These are phyloP conservation scores for Triplophysa rosa DNA, from an alignment of 2,113 vertebrate genomes.

Conservation along the genomic window DNA sequence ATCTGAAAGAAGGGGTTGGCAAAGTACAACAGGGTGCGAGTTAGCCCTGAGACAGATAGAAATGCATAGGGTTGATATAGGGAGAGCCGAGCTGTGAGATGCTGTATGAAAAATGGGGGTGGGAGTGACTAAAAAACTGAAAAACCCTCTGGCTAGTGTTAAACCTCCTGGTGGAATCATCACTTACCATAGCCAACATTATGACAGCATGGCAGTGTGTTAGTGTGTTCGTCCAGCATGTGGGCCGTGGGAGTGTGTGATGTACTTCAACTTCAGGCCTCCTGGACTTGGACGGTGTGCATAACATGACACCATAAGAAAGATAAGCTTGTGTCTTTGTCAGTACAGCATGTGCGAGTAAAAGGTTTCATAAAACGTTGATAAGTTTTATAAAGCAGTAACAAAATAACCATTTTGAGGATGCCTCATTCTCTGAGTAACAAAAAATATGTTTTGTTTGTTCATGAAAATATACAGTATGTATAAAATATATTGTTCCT, in stretches of 20 bases:
- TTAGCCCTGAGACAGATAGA: slow-evolving; percentile 28
- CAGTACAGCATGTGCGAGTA: not conserved
- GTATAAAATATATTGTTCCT: not conserved
- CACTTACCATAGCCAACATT: slow-evolving; percentile 40
- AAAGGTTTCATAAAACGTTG: slow-evolving; percentile 16
- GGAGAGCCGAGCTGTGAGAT: slow-evolving; percentile 14
- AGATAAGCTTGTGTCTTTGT: not conserved
- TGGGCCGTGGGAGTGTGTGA: slow-evolving; percentile 42
- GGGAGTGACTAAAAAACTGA: slow-evolving; percentile 5
- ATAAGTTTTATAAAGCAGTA: too few species aligned
- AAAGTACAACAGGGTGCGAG: slow-evolving; percentile 26
- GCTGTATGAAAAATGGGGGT: slow-evolving; percentile 28
- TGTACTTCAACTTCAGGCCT: slow-evolving; percentile 33
- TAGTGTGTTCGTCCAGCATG: slow-evolving; percentile 34
- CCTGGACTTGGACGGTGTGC: slow-evolving; percentile 26
- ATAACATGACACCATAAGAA: slow-evolving; percentile 33
- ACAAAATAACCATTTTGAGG: too few species aligned
- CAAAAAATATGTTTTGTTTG: not conserved
- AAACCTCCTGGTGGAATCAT: slow-evolving; percentile 35
- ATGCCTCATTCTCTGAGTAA: not conserved
- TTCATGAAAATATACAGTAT: slow-evolving; percentile 29
- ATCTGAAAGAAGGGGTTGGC: slow-evolving; percentile 49
- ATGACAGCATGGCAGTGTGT: slow-evolving; percentile 24
- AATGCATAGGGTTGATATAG: not conserved
- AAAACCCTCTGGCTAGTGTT: slow-evolving; percentile 33